Base-by-base conservation (phyloP, 2,797 vertebrate species). In the Psittacula derbiana region DNA sequence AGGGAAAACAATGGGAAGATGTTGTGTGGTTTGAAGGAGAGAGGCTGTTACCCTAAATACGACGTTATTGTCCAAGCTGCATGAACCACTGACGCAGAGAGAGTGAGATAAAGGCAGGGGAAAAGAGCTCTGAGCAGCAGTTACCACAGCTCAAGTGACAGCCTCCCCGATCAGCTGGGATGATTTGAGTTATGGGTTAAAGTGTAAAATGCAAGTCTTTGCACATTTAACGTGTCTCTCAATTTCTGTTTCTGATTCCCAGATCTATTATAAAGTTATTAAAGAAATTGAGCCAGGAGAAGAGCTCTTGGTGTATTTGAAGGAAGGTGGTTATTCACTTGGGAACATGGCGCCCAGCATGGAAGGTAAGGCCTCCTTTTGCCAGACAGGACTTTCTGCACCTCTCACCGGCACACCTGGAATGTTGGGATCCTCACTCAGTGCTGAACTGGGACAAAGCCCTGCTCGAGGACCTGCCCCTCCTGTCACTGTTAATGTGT, bases 201-300 rank as follows among this genome's bases (percentile, higher is more conserved):
- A 18, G n/a, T 10, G 31, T 12, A 30, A n/a, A n/a, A 9, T 17
- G 27, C 41, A 12, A 83, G 21, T 52, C n/a, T 67, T 31, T 75
- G 71, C 9, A 13, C 46, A 87, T 92, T 96, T 66, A 98, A 84
- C 41, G 0, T 49, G 64, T 55, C 65, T 94, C 92, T 88, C 80
- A 44, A 55, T 91, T 71, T 96, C 52, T 96, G 86, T 83, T 86
- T 95, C 85, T 90, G 61, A 84, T 74, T 58, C 97, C 83, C 92
- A 99, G 99, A 98, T 99, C 96, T 99, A 99, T 98, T 99, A 99
- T 96, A 99, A 99, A 98, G 98, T 99, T 97, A 99, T 99, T 95
- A 99, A 99, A 97, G 99, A 99, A 97, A 99, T 99, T 74, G 99
- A 99, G 95, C 98, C 99, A 5, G 99, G 99, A 92, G 99, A 99